Conservation (phyloP, 2,797 vertebrate species). For the Peromyscus melanophrys region DNA sequence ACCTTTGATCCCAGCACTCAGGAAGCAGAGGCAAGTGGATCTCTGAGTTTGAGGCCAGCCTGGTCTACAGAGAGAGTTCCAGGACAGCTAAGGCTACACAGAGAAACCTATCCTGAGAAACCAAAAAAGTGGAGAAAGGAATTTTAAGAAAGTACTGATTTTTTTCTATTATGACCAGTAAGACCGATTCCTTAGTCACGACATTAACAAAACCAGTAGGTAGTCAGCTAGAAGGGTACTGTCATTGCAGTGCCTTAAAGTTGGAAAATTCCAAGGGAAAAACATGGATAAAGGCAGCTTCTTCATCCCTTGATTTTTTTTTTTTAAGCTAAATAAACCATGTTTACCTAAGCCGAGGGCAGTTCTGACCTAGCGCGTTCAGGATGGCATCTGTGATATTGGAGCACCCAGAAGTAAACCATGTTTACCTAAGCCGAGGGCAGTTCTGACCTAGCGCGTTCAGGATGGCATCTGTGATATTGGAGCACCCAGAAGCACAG, state of each 20-base stretch:
- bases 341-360: conserved; percentile 95
- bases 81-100: neutral
- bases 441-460: conserved; percentile 99
- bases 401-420: conserved; percentile 94
- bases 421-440: conserved; percentile 94
- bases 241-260: neutral
- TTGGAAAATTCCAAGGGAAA: conserved; percentile 51
- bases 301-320: conserved; percentile 38
- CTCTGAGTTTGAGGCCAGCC: neutral
- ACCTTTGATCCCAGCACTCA: neutral
- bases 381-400: conserved; percentile 99
- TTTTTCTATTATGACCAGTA: neutral
- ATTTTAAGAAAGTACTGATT: conserved; percentile 53
- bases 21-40: too few relatives aligned
- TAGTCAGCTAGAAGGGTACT: neutral
- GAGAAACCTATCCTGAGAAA: neutral
- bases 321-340: neutral
- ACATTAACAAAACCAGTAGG: conserved; percentile 6
- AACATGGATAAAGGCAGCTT: neutral
- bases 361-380: conserved; percentile 98
- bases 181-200: conserved; percentile 25
- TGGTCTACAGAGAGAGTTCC: neutral
- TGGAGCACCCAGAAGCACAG: conserved; percentile 98
- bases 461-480: conserved; percentile 98
- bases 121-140: neutral